phyloP scores from a whole-genome alignment of 2,113 vertebrate genomes.

The Prunella himalayana region DNA sequence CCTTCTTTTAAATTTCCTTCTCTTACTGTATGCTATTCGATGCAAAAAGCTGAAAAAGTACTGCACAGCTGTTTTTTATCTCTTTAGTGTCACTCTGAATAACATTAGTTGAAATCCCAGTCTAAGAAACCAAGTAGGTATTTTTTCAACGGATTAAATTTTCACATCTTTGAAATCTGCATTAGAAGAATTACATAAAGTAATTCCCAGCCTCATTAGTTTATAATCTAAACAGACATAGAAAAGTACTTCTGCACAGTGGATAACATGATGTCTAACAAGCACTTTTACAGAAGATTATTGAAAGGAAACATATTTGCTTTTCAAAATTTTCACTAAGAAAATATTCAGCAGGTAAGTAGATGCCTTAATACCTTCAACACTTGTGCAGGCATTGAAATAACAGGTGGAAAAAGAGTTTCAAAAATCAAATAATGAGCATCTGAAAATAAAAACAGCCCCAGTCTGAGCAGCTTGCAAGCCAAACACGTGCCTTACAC shows the following conservation, averaged over 20 bases:
- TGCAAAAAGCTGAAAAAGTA: not conserved
- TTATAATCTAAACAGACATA: not conserved
- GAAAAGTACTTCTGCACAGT: not conserved
- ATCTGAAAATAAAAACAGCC: not conserved
- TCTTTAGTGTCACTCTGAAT: not conserved
- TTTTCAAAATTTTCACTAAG: not conserved
- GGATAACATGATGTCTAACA: not conserved
- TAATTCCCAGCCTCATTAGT: not conserved
- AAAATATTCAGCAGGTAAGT: not conserved
- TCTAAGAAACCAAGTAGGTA: not conserved
- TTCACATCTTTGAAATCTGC: not conserved
- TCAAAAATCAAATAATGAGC: not conserved
- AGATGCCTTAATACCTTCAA: not conserved
- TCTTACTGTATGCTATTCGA: not conserved
- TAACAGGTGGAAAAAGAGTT: not conserved
- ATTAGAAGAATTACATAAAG: not conserved
- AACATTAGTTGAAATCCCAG: not conserved
- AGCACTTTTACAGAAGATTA: not conserved
- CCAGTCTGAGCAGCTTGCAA: not conserved
- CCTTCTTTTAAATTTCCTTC: not conserved
- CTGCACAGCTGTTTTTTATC: not conserved
- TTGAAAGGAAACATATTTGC: not conserved
- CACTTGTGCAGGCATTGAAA: not conserved
- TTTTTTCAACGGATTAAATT: not conserved
- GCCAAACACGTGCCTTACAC: accelerated